phyloP scores from a whole-genome alignment of 2,888 invertebrate genomes.

The Scaptomyza reducta region DNA sequence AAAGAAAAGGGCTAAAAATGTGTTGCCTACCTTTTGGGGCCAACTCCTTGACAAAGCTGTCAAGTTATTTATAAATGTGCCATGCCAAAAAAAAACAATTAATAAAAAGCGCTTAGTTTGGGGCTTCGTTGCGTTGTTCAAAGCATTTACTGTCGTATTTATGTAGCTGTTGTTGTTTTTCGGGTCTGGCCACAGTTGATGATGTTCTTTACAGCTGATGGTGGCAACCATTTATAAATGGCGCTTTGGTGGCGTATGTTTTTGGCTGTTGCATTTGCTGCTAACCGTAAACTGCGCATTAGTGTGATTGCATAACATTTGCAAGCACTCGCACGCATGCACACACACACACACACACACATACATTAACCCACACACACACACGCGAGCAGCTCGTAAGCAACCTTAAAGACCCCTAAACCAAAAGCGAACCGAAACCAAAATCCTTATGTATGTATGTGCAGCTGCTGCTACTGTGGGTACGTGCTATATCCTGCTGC shows the following conservation, averaged over 20 bases:
- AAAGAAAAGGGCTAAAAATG: slow-evolving; percentile 8
- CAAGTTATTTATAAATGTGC: slow-evolving; percentile 52
- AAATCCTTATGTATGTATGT: slow-evolving; percentile 72
- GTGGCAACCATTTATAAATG: slow-evolving; percentile 71
- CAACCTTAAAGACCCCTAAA: slow-evolving; percentile 44
- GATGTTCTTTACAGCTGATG: slow-evolving; percentile 47
- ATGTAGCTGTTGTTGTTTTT: slow-evolving; percentile 4
- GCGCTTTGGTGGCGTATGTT: slow-evolving; percentile 47
- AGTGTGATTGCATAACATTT: slow-evolving; percentile 77
- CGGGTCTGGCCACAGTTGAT: slow-evolving; percentile 48
- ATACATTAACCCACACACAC: neutral
- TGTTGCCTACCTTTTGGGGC: slow-evolving; percentile 34
- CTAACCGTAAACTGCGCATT: slow-evolving; percentile 74
- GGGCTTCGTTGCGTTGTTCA: slow-evolving; percentile 19
- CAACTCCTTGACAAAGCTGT: slow-evolving; percentile 28
- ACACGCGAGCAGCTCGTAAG: slow-evolving; percentile 23
- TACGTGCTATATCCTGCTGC: slow-evolving; percentile 62
- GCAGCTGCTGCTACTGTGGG: slow-evolving; percentile 63
- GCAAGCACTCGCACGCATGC: slow-evolving; percentile 27
- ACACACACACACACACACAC: neutral
- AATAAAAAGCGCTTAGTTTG: slow-evolving; percentile 50
- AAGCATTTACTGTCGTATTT: slow-evolving; percentile 20
- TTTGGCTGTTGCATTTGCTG: slow-evolving; percentile 39
- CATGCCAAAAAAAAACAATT: slow-evolving; percentile 45
- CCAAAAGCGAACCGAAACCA: slow-evolving; percentile 66